A percentile compares a stretch with the other conserved stretches of the same genome.
Evolutionary conservation across 1,140 invertebrate genomes (phyloP).

Genomic region (Periplaneta americana): DNA sequence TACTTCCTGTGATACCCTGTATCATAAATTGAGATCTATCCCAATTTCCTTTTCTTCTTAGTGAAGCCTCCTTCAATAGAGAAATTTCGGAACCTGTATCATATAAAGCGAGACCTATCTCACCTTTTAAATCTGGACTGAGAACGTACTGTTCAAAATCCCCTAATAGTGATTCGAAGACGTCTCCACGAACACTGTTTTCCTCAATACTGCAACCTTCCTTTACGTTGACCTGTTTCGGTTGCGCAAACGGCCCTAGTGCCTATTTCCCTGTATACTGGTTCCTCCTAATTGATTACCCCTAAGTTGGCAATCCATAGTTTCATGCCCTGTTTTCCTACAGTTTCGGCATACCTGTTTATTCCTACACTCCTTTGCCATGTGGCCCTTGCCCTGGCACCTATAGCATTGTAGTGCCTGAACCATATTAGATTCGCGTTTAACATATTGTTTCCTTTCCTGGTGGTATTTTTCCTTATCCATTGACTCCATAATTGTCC

Average conservation of each 20-base stretch:
- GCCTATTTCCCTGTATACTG: not conserved
- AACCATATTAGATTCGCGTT: not conserved
- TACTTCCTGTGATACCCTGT: not conserved
- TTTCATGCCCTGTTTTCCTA: not conserved
- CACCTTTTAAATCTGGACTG: no score
- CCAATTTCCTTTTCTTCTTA: not conserved
- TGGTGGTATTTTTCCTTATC: not conserved
- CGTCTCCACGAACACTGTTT: no score
- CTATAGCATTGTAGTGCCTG: not conserved
- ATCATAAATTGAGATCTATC: not conserved
- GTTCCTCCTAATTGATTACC: no score
- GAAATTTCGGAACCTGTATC: no score
- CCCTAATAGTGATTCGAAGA: no score
- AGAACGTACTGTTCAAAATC: no score
- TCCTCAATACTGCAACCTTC: no score
- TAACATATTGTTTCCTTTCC: not conserved
- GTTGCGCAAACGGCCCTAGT: not conserved
- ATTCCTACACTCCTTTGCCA: not conserved
- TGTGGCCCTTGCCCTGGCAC: not conserved
- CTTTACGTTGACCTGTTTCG: no score
- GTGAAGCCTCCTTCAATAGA: no score
- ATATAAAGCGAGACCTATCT: no score
- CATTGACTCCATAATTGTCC: not conserved
- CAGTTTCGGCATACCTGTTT: not conserved
- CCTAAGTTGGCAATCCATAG: not conserved